phyloP scores from a whole-genome alignment of 2,888 invertebrate species.

The Conchocele bisecta region DNA sequence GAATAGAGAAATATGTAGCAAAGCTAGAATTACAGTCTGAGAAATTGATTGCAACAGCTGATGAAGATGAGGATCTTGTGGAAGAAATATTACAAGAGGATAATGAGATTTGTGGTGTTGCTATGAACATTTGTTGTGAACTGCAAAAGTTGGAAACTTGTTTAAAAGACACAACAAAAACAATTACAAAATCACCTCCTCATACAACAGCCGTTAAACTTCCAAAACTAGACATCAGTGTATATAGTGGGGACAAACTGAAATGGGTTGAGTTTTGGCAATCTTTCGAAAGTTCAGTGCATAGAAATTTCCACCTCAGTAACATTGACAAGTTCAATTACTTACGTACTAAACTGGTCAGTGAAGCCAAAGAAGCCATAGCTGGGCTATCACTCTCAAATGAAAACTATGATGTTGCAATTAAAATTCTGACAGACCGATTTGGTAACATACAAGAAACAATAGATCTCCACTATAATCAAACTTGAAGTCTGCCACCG shows the following conservation, averaged over 20 bases:
- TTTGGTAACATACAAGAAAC: not conserved
- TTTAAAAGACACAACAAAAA: not conserved
- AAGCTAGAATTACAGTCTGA: constrained; percentile 13
- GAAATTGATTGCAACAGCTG: not conserved
- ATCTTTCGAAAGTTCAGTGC: constrained; percentile 1
- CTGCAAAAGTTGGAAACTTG: not conserved
- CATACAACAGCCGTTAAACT: constrained; percentile 2
- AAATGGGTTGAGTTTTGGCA: constrained; percentile 6
- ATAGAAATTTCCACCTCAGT: not conserved
- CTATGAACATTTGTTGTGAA: not conserved
- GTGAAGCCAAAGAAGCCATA: constrained; percentile 1
- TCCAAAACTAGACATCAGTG: constrained; percentile 1
- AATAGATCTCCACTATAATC: not conserved
- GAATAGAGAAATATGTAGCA: not conserved
- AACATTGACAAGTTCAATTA: constrained; percentile 8
- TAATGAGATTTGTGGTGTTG: not conserved
- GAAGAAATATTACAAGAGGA: not conserved
- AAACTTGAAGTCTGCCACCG: not conserved
- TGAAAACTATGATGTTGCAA: not conserved
- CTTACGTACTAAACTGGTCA: not conserved
- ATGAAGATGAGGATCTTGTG: not conserved
- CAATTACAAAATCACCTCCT: not conserved
- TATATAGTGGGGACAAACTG: not conserved
- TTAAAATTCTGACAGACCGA: not conserved
- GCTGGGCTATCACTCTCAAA: constrained; percentile 3